Base-by-base conservation (phyloP, 2,113 vertebrate genomes). In the Caretta caretta region DNA sequence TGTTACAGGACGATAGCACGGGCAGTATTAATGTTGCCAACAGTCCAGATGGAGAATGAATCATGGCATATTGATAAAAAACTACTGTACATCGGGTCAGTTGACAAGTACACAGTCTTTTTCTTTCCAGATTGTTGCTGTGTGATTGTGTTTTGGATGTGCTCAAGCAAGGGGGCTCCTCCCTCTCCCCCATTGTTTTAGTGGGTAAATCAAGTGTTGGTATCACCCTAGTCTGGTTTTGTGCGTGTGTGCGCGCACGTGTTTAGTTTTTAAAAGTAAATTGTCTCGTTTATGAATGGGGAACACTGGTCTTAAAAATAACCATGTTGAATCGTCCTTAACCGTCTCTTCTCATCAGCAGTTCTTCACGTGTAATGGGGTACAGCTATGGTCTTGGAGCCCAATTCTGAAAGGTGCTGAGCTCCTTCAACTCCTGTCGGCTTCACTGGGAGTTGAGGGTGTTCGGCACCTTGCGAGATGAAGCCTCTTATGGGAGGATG, bases 111-210 rank as follows among this genome's bases (percentile, higher is more conserved):
- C 79, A 92, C 92, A 82, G 75, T 91, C 82, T 62, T 42, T 57
- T 86, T 92, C 7, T 75, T 94, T 80, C 51, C 56, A 24, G 16
- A 31, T 53, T 2, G 19, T 62, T 83, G 13, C 92, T 93, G 86
- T 93, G 96, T 92, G 92, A 93, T 96, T 65, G 46, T 91, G 8
- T 95, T 96, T 94, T 93, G 83, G 72, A 92, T 93, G 89, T 94
- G 96, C 79, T 25, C 91, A 65, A 89, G 85, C 80, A 84, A 91
- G 87, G 78, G 90, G 97, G 87, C n/a, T 94, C 83, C 85, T 87
- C 59, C 94, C 29, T 88, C 90, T 96, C 89, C 91, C 86, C 97
- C 83, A 78, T 38, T 83, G 82, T 83, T 48, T 91, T 96, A 80
- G 83, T 94, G 46, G 49, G 3, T 92, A 93, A 96, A 90, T 92